Percentiles rank a stretch among this genome's conserved stretches.
phyloP scores from a whole-genome alignment of 2,888 invertebrate species.

The Zelleria hepariella region DNA sequence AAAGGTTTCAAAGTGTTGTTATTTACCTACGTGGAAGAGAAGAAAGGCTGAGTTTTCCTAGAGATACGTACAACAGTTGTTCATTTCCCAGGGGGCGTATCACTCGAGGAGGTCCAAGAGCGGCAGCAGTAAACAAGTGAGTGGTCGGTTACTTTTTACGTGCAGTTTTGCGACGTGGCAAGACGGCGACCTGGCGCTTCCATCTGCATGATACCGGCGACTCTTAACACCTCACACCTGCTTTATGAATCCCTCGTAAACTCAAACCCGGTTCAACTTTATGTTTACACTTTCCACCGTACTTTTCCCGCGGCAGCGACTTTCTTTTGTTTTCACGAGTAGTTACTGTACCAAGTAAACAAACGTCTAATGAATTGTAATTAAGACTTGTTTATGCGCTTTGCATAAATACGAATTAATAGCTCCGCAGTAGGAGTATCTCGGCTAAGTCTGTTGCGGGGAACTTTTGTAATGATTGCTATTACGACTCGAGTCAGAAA shows the following conservation, averaged over 20 bases:
- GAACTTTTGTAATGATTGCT: constrained; percentile 67
- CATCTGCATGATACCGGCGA: constrained; percentile 45
- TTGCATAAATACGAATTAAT: constrained; percentile 55
- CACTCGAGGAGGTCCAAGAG: constrained; percentile 18
- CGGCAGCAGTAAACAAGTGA: constrained; percentile 37
- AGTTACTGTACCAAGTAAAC: background rate
- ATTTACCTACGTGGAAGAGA: background rate
- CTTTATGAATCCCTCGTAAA: constrained; percentile 57
- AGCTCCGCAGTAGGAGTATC: constrained; percentile 45
- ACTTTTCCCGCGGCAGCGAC: background rate
- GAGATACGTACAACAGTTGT: constrained; percentile 14
- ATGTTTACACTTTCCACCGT: background rate
- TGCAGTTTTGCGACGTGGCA: constrained; percentile 10
- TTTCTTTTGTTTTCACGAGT: background rate
- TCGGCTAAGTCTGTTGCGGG: constrained; percentile 46
- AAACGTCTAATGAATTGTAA: constrained; percentile 25
- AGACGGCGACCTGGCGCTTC: constrained; percentile 13
- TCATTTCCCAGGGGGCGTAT: constrained; percentile 16
- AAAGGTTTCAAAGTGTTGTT: background rate
- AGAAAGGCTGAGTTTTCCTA: background rate
- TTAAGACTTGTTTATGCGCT: constrained; percentile 43
- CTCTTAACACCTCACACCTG: constrained; percentile 53
- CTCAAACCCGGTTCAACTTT: constrained; percentile 11
- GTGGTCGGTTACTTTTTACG: constrained; percentile 46
- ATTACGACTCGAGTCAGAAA: constrained; percentile 57